These are phyloP conservation scores for Carpatolechia fugitivella DNA, from an alignment of 2,888 invertebrate genomes.

Conservation along the genomic window DNA sequence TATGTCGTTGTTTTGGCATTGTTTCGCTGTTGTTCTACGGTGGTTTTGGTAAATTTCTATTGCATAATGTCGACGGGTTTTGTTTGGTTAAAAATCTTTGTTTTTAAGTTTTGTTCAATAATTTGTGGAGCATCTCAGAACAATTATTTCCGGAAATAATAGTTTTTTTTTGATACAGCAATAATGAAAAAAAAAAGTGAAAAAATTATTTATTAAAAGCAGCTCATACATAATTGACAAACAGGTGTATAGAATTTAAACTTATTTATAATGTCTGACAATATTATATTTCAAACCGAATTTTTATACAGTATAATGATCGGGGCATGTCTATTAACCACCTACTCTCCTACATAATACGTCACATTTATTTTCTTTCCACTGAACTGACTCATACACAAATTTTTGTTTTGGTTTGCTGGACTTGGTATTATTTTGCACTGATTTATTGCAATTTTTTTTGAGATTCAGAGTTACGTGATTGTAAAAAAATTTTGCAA, in stretches of 20 bases:
- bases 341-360: slow-evolving; percentile 11
- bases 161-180: too few species aligned
- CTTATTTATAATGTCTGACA: too few species aligned
- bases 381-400: neutral
- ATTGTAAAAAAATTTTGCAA: neutral
- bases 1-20: slow-evolving; percentile 30
- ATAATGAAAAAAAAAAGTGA: too few species aligned
- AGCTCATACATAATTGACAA: too few species aligned
- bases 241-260: too few species aligned
- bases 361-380: slow-evolving; percentile 1
- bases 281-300: too few species aligned
- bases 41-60: slow-evolving; percentile 20
- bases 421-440: neutral
- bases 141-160: too few species aligned
- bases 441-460: neutral
- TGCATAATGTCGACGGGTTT: slow-evolving; percentile 18
- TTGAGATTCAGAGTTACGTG: neutral
- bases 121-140: too few species aligned
- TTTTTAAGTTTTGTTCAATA: too few species aligned
- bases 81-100: neutral
- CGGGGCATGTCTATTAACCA: too few species aligned
- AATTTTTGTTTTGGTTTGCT: neutral
- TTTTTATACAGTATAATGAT: too few species aligned
- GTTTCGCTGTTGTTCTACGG: slow-evolving; percentile 31
- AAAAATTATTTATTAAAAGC: too few species aligned